A percentile compares a stretch with the other conserved stretches of the same genome.
phyloP scores from a whole-genome alignment of 2,113 vertebrate species.

The Crocuta crocuta region DNA sequence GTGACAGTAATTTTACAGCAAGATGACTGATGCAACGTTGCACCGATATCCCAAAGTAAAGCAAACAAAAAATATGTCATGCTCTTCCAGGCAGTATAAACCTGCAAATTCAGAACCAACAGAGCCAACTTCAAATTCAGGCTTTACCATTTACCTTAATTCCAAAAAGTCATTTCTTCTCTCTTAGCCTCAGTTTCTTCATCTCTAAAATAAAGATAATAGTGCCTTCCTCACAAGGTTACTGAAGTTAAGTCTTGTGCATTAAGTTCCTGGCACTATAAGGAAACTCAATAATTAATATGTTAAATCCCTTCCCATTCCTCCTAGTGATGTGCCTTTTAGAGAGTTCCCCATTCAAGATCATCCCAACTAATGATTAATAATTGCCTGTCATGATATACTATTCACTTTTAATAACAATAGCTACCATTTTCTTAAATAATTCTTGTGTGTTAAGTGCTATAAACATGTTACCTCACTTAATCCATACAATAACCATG shows the following conservation, averaged over 20 bases:
- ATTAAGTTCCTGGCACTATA: not conserved
- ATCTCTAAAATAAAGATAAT: conserved; percentile 17
- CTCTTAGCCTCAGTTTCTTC: not conserved
- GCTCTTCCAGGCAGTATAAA: not conserved
- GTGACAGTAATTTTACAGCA: conserved; percentile 38
- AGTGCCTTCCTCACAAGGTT: not conserved
- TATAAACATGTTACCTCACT: not conserved
- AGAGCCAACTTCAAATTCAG: conserved; percentile 20
- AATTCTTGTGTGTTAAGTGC: not conserved
- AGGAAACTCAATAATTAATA: not conserved
- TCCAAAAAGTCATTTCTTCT: not conserved
- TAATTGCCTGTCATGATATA: not conserved
- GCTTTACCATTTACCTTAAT: not conserved
- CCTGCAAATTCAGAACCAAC: not conserved
- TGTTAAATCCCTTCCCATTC: not conserved
- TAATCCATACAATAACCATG: not conserved
- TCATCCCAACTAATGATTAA: not conserved
- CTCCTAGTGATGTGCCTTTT: not conserved
- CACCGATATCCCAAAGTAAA: not conserved
- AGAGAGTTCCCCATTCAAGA: not conserved
- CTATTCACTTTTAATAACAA: conserved; percentile 31
- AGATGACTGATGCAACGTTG: not conserved
- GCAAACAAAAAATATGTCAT: not conserved
- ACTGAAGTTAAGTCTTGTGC: not conserved
- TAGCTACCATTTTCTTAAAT: conserved; percentile 5